Evolutionary conservation across 1,140 invertebrate genomes (phyloP).

Genomic region (Drosophila ananassae): DNA sequence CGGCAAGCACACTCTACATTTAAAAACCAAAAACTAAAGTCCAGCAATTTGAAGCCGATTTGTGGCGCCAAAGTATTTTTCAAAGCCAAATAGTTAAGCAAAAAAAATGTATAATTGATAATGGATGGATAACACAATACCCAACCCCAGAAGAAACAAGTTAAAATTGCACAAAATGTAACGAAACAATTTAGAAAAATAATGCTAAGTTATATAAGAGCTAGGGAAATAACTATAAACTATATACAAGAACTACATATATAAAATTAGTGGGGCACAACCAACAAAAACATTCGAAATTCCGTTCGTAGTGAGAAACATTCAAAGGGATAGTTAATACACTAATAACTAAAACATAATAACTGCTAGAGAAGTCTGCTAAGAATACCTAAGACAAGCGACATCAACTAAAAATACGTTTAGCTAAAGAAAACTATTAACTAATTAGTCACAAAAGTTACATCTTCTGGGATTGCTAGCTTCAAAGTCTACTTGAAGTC

Average conservation of each 20-base stretch:
- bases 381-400: slow-evolving; percentile 24
- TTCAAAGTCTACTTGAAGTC: slow-evolving; percentile 18
- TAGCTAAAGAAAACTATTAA: slow-evolving; percentile 15
- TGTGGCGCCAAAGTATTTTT: slow-evolving; percentile 78
- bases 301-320: slow-evolving; percentile 54
- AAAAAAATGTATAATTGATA: slow-evolving; percentile 9
- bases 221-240: slow-evolving; percentile 28
- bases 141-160: slow-evolving; percentile 19
- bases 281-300: slow-evolving; percentile 68
- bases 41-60: slow-evolving; percentile 58
- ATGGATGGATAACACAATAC: slow-evolving; percentile 11
- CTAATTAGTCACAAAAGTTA: slow-evolving; percentile 5
- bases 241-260: slow-evolving; percentile 14
- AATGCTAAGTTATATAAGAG: slow-evolving; percentile 20
- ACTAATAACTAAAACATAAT: not conserved
- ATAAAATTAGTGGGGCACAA: slow-evolving; percentile 34
- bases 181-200: slow-evolving; percentile 35
- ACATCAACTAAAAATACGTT: slow-evolving; percentile 16
- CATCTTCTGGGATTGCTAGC: slow-evolving; percentile 17
- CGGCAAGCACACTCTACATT: slow-evolving; percentile 49
- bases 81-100: slow-evolving; percentile 83
- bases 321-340: slow-evolving; percentile 27
- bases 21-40: slow-evolving; percentile 32
- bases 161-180: slow-evolving; percentile 37
- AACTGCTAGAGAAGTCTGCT: slow-evolving; percentile 6